phyloP scores from a whole-genome alignment of 1,140 invertebrate species.

The Panagrolaimus sp. region DNA sequence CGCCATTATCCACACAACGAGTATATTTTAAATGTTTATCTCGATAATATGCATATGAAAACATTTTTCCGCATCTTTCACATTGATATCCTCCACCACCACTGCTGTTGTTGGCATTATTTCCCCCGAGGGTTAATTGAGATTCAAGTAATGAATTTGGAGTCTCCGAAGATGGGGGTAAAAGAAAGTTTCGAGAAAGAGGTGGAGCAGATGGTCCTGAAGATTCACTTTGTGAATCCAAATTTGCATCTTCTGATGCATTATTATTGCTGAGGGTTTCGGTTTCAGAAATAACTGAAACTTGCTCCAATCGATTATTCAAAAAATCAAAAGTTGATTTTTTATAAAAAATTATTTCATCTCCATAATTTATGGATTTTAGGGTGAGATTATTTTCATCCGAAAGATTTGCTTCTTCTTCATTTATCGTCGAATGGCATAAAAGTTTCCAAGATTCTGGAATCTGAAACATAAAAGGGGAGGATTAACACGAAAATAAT shows the following conservation, averaged over 20 bases:
- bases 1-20: constrained; percentile 64
- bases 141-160: too few relatives aligned
- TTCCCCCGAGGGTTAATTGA: background rate
- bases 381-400: background rate
- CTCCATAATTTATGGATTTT: background rate
- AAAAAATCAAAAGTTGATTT: background rate
- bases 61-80: constrained; percentile 64
- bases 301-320: too few relatives aligned
- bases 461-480: background rate
- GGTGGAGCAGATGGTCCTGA: too few relatives aligned
- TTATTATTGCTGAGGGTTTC: background rate
- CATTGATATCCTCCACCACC: constrained; percentile 61
- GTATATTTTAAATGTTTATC: constrained; percentile 66
- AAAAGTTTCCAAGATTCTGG: background rate
- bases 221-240: too few relatives aligned
- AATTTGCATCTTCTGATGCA: background rate
- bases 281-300: background rate
- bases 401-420: background rate
- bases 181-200: too few relatives aligned
- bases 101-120: background rate
- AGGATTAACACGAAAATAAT: too few relatives aligned
- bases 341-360: constrained; percentile 10
- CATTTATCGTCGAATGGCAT: background rate
- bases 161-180: too few relatives aligned
- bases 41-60: constrained; percentile 64